phyloP scores from a whole-genome alignment of 2,113 vertebrate genomes.

The Larimichthys polyactis region DNA sequence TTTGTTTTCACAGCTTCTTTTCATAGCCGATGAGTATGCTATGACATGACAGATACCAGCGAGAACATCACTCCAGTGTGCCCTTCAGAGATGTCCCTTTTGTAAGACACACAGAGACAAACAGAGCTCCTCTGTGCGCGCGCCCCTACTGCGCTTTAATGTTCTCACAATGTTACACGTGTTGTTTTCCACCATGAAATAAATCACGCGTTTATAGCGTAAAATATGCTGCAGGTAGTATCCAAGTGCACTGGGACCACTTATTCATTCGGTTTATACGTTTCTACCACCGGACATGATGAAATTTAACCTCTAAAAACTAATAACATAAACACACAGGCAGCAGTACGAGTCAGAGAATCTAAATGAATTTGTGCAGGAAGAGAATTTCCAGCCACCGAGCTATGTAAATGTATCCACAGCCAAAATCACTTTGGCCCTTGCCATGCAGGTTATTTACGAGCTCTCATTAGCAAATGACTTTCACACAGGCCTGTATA shows the following conservation, averaged over 20 bases:
- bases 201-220: conserved; percentile 56
- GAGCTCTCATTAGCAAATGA: conserved; percentile 79
- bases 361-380: conserved; percentile 44
- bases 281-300: conserved; percentile 52
- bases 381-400: conserved; percentile 29
- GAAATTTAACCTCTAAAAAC: conserved; percentile 62
- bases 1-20: conserved; percentile 69
- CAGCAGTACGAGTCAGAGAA: conserved; percentile 32
- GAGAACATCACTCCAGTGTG: conserved; percentile 48
- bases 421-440: conserved; percentile 69
- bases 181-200: conserved; percentile 35
- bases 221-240: conserved; percentile 30
- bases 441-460: conserved; percentile 73
- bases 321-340: conserved; percentile 52
- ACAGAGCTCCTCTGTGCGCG: conserved; percentile 11
- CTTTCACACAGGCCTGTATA: conserved; percentile 68
- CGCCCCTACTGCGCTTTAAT: conserved; percentile 18
- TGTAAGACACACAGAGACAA: conserved; percentile 17
- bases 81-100: conserved; percentile 57
- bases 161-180: conserved; percentile 19
- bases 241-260: conserved; percentile 46
- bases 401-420: conserved; percentile 69
- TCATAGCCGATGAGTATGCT: conserved; percentile 48
- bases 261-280: conserved; percentile 53
- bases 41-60: conserved; percentile 61